phyloP scores from a whole-genome alignment of 1,140 invertebrate genomes.

The Drosophila teissieri region DNA sequence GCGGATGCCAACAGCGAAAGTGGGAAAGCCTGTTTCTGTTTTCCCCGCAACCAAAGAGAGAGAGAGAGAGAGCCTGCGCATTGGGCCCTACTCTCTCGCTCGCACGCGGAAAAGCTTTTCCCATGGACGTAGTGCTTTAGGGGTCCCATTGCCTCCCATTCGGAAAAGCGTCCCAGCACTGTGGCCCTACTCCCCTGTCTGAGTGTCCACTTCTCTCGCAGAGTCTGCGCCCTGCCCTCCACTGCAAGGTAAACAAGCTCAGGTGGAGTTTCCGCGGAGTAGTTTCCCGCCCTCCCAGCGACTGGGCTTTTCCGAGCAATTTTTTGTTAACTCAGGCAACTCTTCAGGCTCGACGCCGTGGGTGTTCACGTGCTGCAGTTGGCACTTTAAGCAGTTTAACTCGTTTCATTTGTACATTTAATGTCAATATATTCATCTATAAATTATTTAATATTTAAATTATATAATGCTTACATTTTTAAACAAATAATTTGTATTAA shows the following conservation, averaged over 20 bases:
- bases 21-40: constrained; percentile 51
- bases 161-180: background rate
- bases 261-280: constrained; percentile 20
- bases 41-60: constrained; percentile 22
- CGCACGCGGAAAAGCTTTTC: constrained; percentile 37
- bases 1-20: constrained; percentile 58
- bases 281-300: background rate
- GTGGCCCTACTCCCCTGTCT: constrained; percentile 3
- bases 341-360: constrained; percentile 16
- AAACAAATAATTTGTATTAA: background rate
- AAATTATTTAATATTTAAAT: background rate
- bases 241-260: constrained; percentile 39
- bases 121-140: constrained; percentile 29
- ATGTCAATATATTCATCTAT: background rate
- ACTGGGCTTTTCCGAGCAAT: constrained; percentile 12
- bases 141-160: background rate
- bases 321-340: background rate
- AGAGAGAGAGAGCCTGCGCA: constrained; percentile 49
- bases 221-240: constrained; percentile 24
- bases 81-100: constrained; percentile 5
- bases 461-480: background rate
- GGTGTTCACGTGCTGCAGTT: constrained; percentile 30
- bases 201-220: constrained; percentile 3
- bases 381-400: constrained; percentile 4
- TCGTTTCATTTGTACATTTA: too few species aligned